Evolutionary conservation across 1,140 invertebrate genomes (phyloP), one percentile per base, ranked within the genome.

Genomic region (Aphelenchoides avenae): DNA sequence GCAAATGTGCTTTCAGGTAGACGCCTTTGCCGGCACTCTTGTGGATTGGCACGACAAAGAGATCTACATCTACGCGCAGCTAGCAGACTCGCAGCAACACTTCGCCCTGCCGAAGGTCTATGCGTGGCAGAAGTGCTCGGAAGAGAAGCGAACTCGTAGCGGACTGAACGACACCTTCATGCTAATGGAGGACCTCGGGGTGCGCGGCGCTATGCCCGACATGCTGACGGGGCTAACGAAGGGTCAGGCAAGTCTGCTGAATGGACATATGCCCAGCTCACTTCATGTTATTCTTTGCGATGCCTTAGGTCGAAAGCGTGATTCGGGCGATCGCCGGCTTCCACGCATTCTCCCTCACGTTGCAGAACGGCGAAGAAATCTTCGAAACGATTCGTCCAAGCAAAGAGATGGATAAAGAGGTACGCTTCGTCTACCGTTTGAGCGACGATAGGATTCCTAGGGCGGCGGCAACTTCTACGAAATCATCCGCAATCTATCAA

Each of bases 1-100:
- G n/a, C n/a, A n/a, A n/a, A n/a, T n/a, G n/a, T n/a, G n/a, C n/a
- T 46, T 46, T 46, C n/a, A 46, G 43, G 26, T 46, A 13, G 24
- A 15, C 11, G 43, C 29, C 43, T 46, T 46, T 46, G 43, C 43
- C 29, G 15, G 27, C 43, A 46, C 29, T 29, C 34, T 46, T 24
- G 43, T 31, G 15, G 43, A 46, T 11, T 3, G 43, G 15, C 43
- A 46, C 24, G 43, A 46, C n/a, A 46, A 46, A 46, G 43, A 41
- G 39, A 46, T 46, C 26, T 46, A 46, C n/a, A 30, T 46, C 43
- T 46, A 46, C 43, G n/a, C 29, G 5, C 3, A 46, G 11, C 34
- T 46, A 30, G n/a, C 43, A n/a, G 34, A 46, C 18, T 3, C 26
- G 5, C 29, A 30, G 15, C 29, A 27, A 30, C 43, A 46, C 43